Conservation (phyloP, 2,113 vertebrate species). For the Aythya baeri region DNA sequence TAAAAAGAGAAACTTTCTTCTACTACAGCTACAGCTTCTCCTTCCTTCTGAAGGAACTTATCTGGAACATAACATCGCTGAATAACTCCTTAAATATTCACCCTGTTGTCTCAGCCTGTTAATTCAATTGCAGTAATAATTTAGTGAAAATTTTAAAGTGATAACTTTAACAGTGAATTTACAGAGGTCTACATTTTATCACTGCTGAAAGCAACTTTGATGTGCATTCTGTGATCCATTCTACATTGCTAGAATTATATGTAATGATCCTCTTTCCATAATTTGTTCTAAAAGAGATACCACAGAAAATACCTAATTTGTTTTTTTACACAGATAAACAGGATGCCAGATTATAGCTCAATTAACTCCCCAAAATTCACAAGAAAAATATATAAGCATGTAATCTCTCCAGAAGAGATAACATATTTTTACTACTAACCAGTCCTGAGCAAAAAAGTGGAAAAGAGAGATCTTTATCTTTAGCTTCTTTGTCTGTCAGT, state of each 20-base stretch:
- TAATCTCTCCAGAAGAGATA: neutral
- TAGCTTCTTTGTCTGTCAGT: neutral
- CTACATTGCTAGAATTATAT: neutral
- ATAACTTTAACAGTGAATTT: neutral
- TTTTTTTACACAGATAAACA: neutral
- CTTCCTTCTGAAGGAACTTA: neutral
- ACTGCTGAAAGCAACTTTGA: neutral
- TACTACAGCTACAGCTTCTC: neutral
- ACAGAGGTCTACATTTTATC: neutral
- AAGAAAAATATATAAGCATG: neutral
- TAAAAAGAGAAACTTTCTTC: neutral
- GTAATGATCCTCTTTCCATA: neutral
- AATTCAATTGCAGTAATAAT: neutral
- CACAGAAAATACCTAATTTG: neutral
- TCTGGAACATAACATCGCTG: neutral
- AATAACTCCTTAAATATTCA: neutral
- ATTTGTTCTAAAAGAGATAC: neutral
- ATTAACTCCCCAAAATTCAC: neutral
- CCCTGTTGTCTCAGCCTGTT: neutral
- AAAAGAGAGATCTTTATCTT: neutral
- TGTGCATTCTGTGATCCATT: neutral
- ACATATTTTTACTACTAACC: neutral
- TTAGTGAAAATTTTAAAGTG: neutral
- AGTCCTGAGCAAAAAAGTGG: fast-evolving
- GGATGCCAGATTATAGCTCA: neutral